phyloP scores from a whole-genome alignment of 2,888 invertebrate genomes.

The Falcaria lacertinaria region DNA sequence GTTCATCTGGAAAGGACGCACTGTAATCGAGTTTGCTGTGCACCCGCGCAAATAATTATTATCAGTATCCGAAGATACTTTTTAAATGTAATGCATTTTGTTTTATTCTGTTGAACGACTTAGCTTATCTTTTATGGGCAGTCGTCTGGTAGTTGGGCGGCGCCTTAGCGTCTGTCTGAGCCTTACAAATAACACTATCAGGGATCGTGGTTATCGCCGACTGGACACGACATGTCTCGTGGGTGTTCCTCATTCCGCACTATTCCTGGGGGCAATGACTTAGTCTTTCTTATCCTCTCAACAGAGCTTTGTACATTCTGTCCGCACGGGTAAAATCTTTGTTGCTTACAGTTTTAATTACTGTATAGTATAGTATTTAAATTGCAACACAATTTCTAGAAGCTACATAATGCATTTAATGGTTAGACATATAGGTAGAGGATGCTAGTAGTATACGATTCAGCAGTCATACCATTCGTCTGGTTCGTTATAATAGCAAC shows the following conservation, averaged over 20 bases:
- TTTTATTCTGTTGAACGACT: slow-evolving; percentile 30
- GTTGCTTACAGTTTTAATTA: no score
- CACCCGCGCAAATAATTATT: not conserved
- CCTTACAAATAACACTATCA: slow-evolving; percentile 30
- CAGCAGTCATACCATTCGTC: not conserved
- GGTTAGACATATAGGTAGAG: no score
- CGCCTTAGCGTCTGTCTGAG: slow-evolving; percentile 51
- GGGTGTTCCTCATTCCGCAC: slow-evolving; percentile 7
- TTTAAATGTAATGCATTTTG: slow-evolving; percentile 29
- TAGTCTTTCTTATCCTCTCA: not conserved
- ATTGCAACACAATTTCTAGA: no score
- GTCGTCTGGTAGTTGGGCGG: slow-evolving; percentile 42
- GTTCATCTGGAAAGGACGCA: not conserved
- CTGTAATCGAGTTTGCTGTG: not conserved
- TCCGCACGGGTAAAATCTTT: no score
- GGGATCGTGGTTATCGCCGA: slow-evolving; percentile 25
- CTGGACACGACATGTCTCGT: slow-evolving; percentile 27
- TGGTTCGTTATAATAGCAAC: slow-evolving; percentile 15
- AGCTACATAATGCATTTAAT: no score
- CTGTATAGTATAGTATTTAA: no score
- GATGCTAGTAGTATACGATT: no score
- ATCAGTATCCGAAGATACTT: slow-evolving; percentile 4
- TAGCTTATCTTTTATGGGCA: slow-evolving; percentile 54
- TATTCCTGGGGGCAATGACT: slow-evolving; percentile 12
- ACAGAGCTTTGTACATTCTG: not conserved